Conservation (phyloP, 2,888 invertebrate species). For the Antheraea assamensis region DNA sequence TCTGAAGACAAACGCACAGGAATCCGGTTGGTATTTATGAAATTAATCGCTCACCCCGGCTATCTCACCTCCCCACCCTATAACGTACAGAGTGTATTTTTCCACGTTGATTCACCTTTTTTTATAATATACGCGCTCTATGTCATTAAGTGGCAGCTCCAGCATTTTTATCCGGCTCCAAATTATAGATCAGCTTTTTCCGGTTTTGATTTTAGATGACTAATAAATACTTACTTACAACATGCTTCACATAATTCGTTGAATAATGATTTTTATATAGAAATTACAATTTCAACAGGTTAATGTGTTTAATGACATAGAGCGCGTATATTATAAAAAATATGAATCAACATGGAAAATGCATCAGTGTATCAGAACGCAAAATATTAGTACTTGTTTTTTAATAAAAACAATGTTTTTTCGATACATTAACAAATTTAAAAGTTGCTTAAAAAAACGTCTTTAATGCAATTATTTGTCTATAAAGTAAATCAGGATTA, state of each 20-base stretch:
- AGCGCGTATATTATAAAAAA: too few relatives aligned
- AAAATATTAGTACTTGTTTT: not conserved
- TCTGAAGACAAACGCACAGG: conserved; percentile 68
- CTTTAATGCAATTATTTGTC: conserved; percentile 24
- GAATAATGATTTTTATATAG: too few relatives aligned
- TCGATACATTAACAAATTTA: conserved; percentile 6
- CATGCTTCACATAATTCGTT: too few relatives aligned
- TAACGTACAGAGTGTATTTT: conserved; percentile 13
- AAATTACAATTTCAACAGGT: too few relatives aligned
- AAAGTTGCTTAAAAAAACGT: conserved; percentile 9
- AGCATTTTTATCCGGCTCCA: too few relatives aligned
- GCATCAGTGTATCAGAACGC: too few relatives aligned
- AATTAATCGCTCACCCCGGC: conserved; percentile 63
- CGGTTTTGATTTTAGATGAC: too few relatives aligned
- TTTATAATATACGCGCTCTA: not conserved
- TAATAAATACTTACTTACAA: too few relatives aligned
- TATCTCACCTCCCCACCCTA: conserved; percentile 8
- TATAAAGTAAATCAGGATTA: conserved; percentile 53
- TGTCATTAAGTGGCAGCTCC: too few relatives aligned
- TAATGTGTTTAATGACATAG: too few relatives aligned
- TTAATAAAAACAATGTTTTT: not conserved
- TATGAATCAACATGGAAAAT: not conserved
- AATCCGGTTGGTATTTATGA: conserved; percentile 75
- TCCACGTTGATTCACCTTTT: conserved; percentile 6
- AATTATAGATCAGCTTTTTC: too few relatives aligned